These are phyloP conservation scores for Hydrolagus affinis DNA, from an alignment of 2,113 vertebrate species.

Conservation along the genomic window DNA sequence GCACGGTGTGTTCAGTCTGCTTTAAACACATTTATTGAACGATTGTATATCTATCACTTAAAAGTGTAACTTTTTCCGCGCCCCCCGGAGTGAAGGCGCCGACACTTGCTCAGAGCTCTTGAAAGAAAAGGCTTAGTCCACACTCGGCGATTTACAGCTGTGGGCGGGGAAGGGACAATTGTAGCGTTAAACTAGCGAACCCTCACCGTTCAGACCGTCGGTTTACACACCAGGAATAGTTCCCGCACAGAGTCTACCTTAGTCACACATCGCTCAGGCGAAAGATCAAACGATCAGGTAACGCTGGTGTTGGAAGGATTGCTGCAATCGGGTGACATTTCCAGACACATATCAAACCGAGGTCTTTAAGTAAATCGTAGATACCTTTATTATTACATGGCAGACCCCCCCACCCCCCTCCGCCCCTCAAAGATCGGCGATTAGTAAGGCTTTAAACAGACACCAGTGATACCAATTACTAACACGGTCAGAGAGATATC, in stretches of 20 bases:
- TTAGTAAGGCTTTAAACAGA: neutral
- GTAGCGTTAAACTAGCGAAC: neutral
- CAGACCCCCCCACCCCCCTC: too few species aligned
- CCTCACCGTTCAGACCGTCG: neutral
- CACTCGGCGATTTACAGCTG: neutral
- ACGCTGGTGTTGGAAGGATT: neutral
- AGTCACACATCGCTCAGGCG: neutral
- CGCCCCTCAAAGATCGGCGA: too few species aligned
- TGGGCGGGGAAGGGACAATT: neutral
- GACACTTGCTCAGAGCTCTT: neutral
- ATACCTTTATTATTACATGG: too few species aligned
- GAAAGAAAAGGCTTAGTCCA: neutral
- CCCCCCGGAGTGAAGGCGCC: neutral
- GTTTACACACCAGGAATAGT: neutral
- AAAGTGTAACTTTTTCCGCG: neutral
- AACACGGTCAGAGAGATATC: neutral
- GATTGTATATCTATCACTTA: neutral
- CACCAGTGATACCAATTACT: neutral
- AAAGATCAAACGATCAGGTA: neutral
- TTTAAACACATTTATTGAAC: neutral
- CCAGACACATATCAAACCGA: neutral
- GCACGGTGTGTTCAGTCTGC: neutral
- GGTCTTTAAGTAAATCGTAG: too few species aligned
- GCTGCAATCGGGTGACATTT: neutral
- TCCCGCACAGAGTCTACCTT: neutral